Conservation (phyloP, 2,113 vertebrate species). For the Centrocercus urophasianus region DNA sequence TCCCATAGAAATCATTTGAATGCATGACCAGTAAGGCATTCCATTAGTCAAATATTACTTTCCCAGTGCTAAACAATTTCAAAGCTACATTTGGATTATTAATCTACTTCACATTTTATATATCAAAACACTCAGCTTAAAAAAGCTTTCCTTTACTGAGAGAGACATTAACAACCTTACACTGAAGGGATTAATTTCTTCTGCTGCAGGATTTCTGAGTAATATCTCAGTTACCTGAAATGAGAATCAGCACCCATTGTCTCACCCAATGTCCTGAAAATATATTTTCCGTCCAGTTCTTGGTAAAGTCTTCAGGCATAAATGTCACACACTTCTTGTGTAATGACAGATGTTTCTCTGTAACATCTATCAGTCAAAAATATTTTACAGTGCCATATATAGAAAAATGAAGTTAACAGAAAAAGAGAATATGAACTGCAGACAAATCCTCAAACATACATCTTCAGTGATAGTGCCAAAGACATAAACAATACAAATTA, state of each 20-base stretch:
- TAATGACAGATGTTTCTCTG: background rate
- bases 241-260: background rate
- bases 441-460: background rate
- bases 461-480: background rate
- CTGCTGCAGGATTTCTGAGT: background rate
- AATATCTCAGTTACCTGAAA: background rate
- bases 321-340: background rate
- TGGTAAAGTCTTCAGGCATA: background rate
- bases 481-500: background rate
- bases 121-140: background rate
- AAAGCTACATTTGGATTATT: background rate
- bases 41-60: background rate
- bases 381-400: background rate
- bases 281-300: background rate
- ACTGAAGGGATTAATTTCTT: background rate
- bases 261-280: constrained; percentile 12
- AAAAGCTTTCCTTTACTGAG: background rate
- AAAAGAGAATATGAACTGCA: background rate
- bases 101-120: background rate
- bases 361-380: background rate
- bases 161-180: background rate
- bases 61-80: constrained; percentile 5
- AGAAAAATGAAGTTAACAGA: constrained; percentile 4
- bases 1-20: background rate
- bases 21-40: background rate